A percentile compares a stretch with the other conserved stretches of the same genome.
Conservation (phyloP, 2,797 vertebrate genomes). For the Melanotaenia parkinsoni region DNA sequence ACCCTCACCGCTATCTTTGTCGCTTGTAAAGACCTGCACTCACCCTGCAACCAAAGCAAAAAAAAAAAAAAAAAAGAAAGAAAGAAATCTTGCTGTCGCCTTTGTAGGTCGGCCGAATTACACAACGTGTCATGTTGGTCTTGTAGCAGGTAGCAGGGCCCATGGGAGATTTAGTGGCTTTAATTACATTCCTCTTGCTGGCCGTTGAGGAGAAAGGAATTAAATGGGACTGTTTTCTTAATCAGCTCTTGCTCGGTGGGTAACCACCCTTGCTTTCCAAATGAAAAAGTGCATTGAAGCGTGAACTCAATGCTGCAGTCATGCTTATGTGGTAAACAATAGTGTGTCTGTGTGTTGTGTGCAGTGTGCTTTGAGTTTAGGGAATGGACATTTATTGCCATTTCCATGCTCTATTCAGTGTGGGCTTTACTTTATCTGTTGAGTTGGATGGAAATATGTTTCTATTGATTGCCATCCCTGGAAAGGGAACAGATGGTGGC, state of each 20-base stretch:
- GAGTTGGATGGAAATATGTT: constrained; percentile 68
- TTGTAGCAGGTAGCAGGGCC: constrained; percentile 79
- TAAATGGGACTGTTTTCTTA: constrained; percentile 84
- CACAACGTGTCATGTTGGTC: constrained; percentile 79
- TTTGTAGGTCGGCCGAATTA: constrained; percentile 80
- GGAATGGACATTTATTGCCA: constrained; percentile 70
- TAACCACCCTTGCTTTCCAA: constrained; percentile 80
- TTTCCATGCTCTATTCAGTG: constrained; percentile 65
- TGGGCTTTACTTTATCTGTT: constrained; percentile 60
- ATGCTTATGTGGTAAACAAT: constrained; percentile 60
- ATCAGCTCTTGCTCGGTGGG: constrained; percentile 79
- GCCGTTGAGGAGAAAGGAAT: constrained; percentile 82
- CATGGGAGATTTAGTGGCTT: constrained; percentile 80
- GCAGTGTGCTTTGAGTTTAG: constrained; percentile 49
- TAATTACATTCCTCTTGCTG: constrained; percentile 85
- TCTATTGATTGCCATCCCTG: constrained; percentile 78
- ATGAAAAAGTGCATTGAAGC: constrained; percentile 82
- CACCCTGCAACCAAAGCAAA: constrained; percentile 44
- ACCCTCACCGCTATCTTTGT: constrained; percentile 16
- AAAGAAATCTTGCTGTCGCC: constrained; percentile 48
- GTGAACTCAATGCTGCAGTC: constrained; percentile 76
- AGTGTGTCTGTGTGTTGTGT: constrained; percentile 35
- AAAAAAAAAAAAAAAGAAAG: background rate
- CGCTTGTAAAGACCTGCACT: constrained; percentile 48
- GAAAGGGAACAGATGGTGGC: constrained; percentile 69